Evolutionary conservation across 1,140 invertebrate species (phyloP), one percentile per base, ranked within the genome.

Genomic region (Venustaconcha ellipsiformis): DNA sequence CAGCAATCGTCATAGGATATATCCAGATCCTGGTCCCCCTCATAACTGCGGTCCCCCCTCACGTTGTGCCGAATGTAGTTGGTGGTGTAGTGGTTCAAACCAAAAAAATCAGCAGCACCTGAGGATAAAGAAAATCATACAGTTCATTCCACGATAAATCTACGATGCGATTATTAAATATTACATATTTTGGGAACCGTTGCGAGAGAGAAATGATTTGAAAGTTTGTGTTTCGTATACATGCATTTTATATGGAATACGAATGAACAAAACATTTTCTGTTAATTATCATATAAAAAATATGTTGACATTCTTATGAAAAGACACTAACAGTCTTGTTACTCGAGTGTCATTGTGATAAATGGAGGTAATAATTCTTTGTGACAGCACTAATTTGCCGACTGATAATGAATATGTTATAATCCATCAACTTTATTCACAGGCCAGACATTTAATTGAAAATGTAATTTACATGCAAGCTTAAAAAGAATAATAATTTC

Each of bases 51-150:
- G 66, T 78, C 48, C 23, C 67, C 70, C 5, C 5, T 15, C 12
- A 26, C 67, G 30, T 74, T 70, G 59, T 74, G 67, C 26, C 63
- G 48, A 37, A 86, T 81, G 20, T 81, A 78, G 18, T 79, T 72
- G 4, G 81, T 82, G 11, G 84, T 85, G 73, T 87, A 84, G 57
- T 86, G 83, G 69, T 87, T 88, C 63, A 84, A 72, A 58, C 78
- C 80, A 37, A 84, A 78, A 57, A 82, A 82, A 63, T 86, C 81
- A 48, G 66, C 37, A 57, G 81, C 58, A 17, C 81, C 82, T 83
- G 63, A 1, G 76, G 14, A 59, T 20, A 20, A 66, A 17, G 30
- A 30, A 8, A 6, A 59, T 70, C 18, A 0, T 62, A 13, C 4
- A 62, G 18, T 23, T 23, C 18, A 14, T n/a, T 62, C 30, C 14